A percentile compares a stretch with the other conserved stretches of the same genome.
phyloP scores from a whole-genome alignment of 92 coral and sea anemone species.

The Parazoanthus atlanticus region DNA sequence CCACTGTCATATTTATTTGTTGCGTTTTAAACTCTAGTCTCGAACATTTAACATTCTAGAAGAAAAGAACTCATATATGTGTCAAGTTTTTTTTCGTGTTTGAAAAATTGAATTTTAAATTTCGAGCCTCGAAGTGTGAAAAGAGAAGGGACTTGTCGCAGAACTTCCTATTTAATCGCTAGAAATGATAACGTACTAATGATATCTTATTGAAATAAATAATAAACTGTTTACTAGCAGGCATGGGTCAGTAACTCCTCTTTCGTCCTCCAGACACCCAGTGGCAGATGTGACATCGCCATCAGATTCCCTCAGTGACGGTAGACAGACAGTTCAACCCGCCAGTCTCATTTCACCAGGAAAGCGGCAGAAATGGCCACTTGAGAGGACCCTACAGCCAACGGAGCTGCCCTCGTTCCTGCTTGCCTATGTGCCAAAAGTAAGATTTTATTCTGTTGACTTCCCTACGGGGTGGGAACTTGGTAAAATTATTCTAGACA shows the following conservation, averaged over 20 bases:
- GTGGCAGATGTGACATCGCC: neutral
- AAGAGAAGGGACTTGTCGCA: too few species aligned
- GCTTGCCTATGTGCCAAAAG: constrained; percentile 87
- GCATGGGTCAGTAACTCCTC: neutral
- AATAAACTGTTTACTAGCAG: neutral
- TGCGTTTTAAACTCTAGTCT: too few species aligned
- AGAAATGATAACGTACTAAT: neutral
- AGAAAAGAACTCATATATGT: too few species aligned
- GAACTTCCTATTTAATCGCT: neutral
- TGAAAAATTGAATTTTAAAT: too few species aligned
- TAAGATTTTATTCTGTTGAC: constrained; percentile 8
- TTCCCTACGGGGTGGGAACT: too few species aligned
- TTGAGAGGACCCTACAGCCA: constrained; percentile 71
- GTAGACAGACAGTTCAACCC: neutral
- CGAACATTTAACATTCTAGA: too few species aligned
- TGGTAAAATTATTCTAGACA: too few species aligned
- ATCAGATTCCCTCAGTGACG: constrained; percentile 34
- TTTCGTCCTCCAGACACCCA: constrained; percentile 8
- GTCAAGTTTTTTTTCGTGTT: too few species aligned
- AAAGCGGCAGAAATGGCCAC: constrained; percentile 32
- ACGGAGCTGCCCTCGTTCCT: constrained; percentile 81
- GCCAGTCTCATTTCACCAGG: neutral
- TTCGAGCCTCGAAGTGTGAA: too few species aligned
- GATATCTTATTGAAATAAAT: neutral
- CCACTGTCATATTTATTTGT: too few species aligned